phyloP scores from a whole-genome alignment of 2,113 vertebrate species.

The Xerus inauris region DNA sequence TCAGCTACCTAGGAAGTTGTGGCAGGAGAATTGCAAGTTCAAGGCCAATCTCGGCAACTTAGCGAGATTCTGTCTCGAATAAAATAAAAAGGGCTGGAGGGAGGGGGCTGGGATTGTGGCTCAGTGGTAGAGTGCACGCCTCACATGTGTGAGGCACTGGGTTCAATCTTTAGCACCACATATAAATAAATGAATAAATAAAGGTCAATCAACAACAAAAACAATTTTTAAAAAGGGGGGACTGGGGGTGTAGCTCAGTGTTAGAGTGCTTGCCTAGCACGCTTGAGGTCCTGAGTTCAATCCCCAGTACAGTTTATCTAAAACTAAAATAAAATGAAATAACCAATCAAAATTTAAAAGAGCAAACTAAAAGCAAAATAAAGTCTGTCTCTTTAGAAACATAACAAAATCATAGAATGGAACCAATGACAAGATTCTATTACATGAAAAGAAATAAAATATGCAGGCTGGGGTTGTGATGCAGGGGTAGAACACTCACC shows the following conservation, averaged over 20 bases:
- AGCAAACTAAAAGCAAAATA: conserved; percentile 15
- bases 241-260: not conserved
- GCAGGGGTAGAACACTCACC: no score
- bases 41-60: not conserved
- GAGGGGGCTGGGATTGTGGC: no score
- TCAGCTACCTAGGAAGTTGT: not conserved
- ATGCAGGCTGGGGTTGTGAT: no score
- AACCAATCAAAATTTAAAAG: not conserved
- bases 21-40: not conserved
- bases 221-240: no score
- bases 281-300: not conserved
- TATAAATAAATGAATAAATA: no score
- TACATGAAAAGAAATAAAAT: conserved; percentile 26
- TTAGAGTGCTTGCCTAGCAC: not conserved
- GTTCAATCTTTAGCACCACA: no score
- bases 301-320: not conserved
- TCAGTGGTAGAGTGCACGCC: not conserved
- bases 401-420: not conserved
- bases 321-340: not conserved
- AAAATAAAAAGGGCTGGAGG: not conserved
- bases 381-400: conserved; percentile 36
- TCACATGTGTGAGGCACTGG: not conserved
- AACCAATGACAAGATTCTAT: not conserved
- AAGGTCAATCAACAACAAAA: no score
- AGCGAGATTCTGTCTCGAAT: not conserved